Base-by-base conservation (phyloP, 2,113 vertebrate species). In the Microtus richardsoni region DNA sequence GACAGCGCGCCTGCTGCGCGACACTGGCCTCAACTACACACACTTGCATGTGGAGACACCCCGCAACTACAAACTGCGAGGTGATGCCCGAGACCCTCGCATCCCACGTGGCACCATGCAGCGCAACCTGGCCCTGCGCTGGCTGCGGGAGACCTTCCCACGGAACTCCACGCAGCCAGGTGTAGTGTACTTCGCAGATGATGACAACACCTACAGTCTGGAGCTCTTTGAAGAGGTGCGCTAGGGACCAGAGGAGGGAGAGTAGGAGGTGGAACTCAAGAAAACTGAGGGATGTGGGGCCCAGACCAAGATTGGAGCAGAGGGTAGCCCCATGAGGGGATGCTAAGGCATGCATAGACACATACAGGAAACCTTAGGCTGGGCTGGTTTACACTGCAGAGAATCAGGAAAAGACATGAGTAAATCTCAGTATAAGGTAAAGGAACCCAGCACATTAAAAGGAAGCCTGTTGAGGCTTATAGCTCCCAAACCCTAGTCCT, bases 21-120 rank as follows among this genome's bases (percentile, higher is more conserved):
- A 99, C 97, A 99, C 99, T 0, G 99, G 99, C 54, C 99, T 99
- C 10, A 99, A 99, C 99, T 99, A 99, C 98, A 99, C 99, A 1
- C 99, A 99, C 98, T 99, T 99, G 95, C 99, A 99, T 3, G 99
- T 99, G 89, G 99, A 99, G 99, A 99, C 99, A 0, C 99, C 99
- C 2, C 99, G 99, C 88, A 99, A 99, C 98, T 99, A 99, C 98
- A 99, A 99, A 98, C 98, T 99, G 95, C 98, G 99, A 5, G 99
- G 99, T 0, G 99, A 99, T 89, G 99, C 99, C 41, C 97, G 99
- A 36, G 99, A 99, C 94, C 99, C 99, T 0, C 99, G 99, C 88
- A 99, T 99, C 91, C 99, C 99, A 1, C 98, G 99, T 0, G 99
- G 99, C 62, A 99, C 99, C 98, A 99, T 99, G 99, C 99, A 99